Conservation (phyloP, 2,888 invertebrate genomes). For the Dolichomitus sp. region DNA sequence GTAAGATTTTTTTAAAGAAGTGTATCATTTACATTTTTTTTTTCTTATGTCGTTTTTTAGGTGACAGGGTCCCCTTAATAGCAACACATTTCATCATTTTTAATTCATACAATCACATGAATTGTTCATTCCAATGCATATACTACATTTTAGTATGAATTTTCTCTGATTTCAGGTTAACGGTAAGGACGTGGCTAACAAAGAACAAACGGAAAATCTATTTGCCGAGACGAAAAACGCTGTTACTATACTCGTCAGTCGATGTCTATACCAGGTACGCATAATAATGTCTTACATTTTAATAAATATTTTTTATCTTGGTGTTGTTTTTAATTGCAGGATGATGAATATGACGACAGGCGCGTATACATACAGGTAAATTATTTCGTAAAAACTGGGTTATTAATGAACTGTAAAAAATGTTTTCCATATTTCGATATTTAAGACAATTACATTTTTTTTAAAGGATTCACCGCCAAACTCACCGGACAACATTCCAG, state of each 20-base stretch:
- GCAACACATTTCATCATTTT: too few species aligned
- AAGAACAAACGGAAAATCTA: conserved; percentile 88
- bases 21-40: too few species aligned
- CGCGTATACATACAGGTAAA: conserved; percentile 83
- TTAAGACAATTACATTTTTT: conserved; percentile 5
- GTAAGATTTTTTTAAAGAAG: too few species aligned
- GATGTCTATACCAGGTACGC: conserved; percentile 88
- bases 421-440: background rate
- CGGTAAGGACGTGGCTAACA: conserved; percentile 88
- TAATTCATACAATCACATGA: too few species aligned
- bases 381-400: background rate
- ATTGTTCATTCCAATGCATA: too few species aligned
- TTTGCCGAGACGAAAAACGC: conserved; percentile 88
- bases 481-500: conserved; percentile 82
- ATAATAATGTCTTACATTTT: conserved; percentile 4
- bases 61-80: too few species aligned
- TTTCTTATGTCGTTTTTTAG: too few species aligned
- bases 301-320: background rate
- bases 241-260: conserved; percentile 89
- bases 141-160: too few species aligned
- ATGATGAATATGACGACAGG: conserved; percentile 83
- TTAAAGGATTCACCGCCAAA: conserved; percentile 79
- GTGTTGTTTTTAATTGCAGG: conserved; percentile 73
- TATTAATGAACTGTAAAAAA: background rate
- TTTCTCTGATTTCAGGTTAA: conserved; percentile 85